These are phyloP conservation scores for Subacronicta megacephala DNA, from an alignment of 2,888 invertebrate species.

Conservation along the genomic window DNA sequence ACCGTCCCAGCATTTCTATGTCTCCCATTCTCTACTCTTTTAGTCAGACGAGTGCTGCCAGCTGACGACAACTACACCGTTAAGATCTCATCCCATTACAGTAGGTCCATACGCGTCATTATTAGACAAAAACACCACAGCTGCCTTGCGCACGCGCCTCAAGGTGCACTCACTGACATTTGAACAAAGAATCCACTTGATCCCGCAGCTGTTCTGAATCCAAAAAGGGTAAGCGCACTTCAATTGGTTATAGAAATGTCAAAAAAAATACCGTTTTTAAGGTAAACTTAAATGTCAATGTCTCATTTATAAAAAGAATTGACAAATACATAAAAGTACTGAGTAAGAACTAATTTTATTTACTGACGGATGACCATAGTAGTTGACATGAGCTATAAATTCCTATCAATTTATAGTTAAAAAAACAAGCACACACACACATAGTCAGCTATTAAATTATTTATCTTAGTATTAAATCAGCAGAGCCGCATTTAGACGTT, in stretches of 20 bases:
- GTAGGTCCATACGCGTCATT: slow-evolving; percentile 14
- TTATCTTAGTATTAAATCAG: background rate
- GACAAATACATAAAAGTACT: no score
- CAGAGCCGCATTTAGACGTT: background rate
- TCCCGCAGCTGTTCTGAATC: slow-evolving; percentile 46
- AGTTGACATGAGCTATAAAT: slow-evolving; percentile 29
- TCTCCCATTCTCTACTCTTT: background rate
- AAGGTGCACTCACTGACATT: slow-evolving; percentile 68
- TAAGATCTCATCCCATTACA: slow-evolving; percentile 1
- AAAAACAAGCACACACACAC: no score
- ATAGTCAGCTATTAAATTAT: no score
- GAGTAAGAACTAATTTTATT: no score
- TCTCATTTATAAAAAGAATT: no score
- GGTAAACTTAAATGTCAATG: no score
- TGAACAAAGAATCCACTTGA: slow-evolving; percentile 52
- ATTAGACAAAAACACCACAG: slow-evolving; percentile 57
- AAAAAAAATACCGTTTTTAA: background rate
- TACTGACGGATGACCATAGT: no score
- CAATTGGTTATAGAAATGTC: slow-evolving; percentile 2
- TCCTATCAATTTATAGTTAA: slow-evolving; percentile 31
- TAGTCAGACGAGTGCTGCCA: background rate
- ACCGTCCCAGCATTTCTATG: no score
- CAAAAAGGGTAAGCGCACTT: slow-evolving; percentile 34
- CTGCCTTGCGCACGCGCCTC: slow-evolving; percentile 57
- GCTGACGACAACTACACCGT: background rate